phyloP scores from a whole-genome alignment of 2,113 vertebrate species.

The Chamaetylas fuelleborni region DNA sequence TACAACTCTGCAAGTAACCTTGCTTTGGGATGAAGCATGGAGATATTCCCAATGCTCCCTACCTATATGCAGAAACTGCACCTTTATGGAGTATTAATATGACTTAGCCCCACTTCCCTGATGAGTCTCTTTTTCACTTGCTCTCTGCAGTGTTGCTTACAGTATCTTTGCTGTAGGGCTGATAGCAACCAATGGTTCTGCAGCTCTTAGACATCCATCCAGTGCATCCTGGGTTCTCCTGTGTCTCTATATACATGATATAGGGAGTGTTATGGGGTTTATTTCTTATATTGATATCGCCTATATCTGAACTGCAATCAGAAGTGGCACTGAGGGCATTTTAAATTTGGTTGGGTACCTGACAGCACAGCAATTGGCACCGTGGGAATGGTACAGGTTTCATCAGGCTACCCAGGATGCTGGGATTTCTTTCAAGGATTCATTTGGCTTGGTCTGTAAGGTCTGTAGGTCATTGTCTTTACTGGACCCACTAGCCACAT shows the following conservation, averaged over 20 bases:
- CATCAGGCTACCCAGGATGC: not conserved
- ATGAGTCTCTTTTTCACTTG: not conserved
- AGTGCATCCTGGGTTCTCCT: fast-evolving
- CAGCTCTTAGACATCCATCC: not conserved
- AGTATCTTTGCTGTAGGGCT: not conserved
- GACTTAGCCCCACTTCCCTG: fast-evolving
- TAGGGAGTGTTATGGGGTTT: not conserved
- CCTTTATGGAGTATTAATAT: not conserved
- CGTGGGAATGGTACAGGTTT: fast-evolving
- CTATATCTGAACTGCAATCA: not conserved
- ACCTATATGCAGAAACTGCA: not conserved
- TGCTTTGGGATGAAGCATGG: not conserved
- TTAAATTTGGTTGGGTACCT: not conserved
- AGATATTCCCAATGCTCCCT: not conserved
- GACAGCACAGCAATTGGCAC: fast-evolving
- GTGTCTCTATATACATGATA: fast-evolving
- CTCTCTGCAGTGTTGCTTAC: not conserved
- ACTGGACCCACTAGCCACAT: not conserved
- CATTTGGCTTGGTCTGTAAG: not conserved
- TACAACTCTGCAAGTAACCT: not conserved
- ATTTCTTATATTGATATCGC: fast-evolving
- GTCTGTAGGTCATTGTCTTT: not conserved
- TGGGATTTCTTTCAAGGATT: not conserved
- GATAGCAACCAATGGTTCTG: not conserved
- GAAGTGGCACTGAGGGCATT: not conserved